phyloP scores from a whole-genome alignment of 2,888 invertebrate genomes.

The Hedya salicella region DNA sequence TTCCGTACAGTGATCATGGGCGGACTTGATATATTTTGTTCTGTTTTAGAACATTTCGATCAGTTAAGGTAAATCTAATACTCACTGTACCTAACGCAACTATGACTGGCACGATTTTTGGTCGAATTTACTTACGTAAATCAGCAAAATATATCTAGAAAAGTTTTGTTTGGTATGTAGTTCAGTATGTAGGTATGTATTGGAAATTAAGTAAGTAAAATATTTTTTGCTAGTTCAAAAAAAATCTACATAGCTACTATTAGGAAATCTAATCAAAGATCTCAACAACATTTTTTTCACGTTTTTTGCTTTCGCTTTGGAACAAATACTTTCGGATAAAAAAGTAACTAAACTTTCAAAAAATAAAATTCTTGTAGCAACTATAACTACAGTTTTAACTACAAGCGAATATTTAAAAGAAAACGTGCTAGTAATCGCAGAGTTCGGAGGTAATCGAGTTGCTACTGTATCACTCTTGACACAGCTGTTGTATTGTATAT shows the following conservation, averaged over 20 bases:
- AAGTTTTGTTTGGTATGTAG: too few species aligned
- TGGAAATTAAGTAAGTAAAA: too few species aligned
- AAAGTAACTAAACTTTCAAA: background rate
- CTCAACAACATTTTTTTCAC: background rate
- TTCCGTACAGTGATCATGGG: too few species aligned
- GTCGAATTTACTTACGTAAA: slow-evolving; percentile 29
- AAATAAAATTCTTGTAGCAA: background rate
- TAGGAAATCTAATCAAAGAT: background rate
- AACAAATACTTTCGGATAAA: background rate
- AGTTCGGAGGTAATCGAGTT: too few species aligned
- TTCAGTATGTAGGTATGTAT: too few species aligned
- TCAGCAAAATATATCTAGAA: background rate
- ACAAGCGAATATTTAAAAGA: slow-evolving; percentile 12
- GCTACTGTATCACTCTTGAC: too few species aligned
- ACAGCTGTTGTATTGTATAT: too few species aligned
- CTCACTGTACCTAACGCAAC: background rate
- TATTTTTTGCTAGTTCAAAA: too few species aligned
- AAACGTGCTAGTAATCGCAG: slow-evolving; percentile 2
- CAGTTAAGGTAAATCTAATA: background rate
- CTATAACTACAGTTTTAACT: background rate
- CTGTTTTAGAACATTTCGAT: too few species aligned
- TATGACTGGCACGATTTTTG: slow-evolving; percentile 37
- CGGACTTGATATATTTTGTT: background rate
- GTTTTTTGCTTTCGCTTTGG: too few species aligned
- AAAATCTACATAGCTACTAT: background rate